Evolutionary conservation across 2,113 vertebrate genomes (phyloP).

Genomic region (Herpetotheres cachinnans): DNA sequence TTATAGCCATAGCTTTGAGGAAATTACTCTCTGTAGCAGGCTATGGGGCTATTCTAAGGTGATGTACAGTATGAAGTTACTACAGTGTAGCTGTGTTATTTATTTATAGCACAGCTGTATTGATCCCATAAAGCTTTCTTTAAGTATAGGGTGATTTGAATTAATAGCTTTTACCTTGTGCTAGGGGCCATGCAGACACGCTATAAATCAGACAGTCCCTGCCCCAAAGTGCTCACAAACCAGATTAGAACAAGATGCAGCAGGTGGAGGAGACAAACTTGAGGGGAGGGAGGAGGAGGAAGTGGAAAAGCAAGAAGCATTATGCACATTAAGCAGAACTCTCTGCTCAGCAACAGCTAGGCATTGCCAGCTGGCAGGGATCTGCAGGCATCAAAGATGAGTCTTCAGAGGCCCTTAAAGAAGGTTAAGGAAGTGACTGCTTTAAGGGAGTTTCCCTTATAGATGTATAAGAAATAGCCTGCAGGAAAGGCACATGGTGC

Average conservation of each 20-base stretch:
- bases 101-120: constrained; percentile 36
- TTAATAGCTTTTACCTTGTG: constrained; percentile 42
- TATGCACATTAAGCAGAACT: constrained; percentile 21
- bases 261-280: constrained; percentile 59
- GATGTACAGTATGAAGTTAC: not conserved
- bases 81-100: not conserved
- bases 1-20: not conserved
- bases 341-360: constrained; percentile 43
- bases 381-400: constrained; percentile 40
- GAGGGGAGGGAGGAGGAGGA: constrained; percentile 56
- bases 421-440: constrained; percentile 43
- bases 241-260: constrained; percentile 60
- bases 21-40: not conserved
- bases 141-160: constrained; percentile 36
- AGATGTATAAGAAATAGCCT: constrained; percentile 29
- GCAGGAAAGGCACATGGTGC: not conserved
- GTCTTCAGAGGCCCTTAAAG: constrained; percentile 4
- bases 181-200: constrained; percentile 43
- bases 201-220: constrained; percentile 58
- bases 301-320: not conserved
- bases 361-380: constrained; percentile 48
- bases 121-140: constrained; percentile 46
- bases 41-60: not conserved
- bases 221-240: constrained; percentile 51
- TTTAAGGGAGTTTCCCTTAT: constrained; percentile 55